Evolutionary conservation across 2,797 vertebrate genomes (phyloP).

Genomic region (Xiphorhynchus erythropygius): DNA sequence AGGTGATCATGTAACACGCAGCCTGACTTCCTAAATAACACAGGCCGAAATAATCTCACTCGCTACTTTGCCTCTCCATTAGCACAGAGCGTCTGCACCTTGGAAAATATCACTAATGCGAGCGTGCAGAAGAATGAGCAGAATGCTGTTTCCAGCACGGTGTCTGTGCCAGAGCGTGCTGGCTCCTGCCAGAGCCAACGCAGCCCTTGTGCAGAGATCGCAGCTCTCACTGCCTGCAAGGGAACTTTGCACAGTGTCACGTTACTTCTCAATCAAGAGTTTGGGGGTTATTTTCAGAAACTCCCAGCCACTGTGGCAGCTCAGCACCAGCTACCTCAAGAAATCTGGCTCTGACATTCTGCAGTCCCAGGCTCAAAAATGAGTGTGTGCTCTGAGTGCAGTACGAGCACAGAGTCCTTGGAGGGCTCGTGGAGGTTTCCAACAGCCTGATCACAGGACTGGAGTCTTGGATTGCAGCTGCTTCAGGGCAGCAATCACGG

Average conservation of each 20-base stretch:
- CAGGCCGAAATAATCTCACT: background rate
- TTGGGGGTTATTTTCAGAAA: background rate
- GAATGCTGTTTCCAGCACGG: background rate
- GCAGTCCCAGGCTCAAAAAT: rapidly evolving
- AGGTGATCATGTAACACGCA: background rate
- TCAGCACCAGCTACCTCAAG: background rate
- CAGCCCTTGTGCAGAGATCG: background rate
- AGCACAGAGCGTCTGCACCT: background rate
- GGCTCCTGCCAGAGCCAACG: background rate
- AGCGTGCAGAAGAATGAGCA: background rate
- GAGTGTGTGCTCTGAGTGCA: rapidly evolving
- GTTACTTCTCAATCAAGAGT: background rate
- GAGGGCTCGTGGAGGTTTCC: background rate
- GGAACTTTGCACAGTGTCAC: background rate
- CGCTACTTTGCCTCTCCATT: background rate
- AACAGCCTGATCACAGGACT: background rate
- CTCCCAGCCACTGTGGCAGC: background rate
- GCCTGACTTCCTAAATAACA: background rate
- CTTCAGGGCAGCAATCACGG: background rate
- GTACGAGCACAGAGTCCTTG: background rate
- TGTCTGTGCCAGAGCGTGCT: background rate
- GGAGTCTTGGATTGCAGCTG: background rate
- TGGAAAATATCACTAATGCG: background rate
- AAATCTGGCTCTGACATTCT: background rate
- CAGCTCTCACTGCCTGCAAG: background rate